phyloP scores from a whole-genome alignment of 2,113 vertebrate genomes.

The Cheilinus undulatus region DNA sequence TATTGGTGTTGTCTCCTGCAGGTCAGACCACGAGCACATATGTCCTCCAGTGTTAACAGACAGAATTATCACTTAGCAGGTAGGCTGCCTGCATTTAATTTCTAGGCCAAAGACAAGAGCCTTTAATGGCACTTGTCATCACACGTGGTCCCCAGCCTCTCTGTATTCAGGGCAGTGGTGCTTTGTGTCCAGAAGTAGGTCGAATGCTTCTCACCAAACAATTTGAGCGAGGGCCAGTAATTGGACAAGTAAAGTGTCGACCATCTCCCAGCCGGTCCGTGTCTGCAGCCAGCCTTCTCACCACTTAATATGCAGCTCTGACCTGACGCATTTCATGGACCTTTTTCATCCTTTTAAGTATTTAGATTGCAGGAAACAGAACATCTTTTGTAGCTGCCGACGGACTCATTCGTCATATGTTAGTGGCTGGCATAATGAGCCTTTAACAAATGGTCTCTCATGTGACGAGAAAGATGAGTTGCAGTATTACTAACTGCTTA shows the following conservation, averaged over 20 bases:
- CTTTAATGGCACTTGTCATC: slow-evolving; percentile 73
- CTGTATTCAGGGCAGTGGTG: slow-evolving; percentile 82
- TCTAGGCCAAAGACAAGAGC: slow-evolving; percentile 67
- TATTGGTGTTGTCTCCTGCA: slow-evolving; percentile 6
- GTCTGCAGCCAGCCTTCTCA: slow-evolving; percentile 54
- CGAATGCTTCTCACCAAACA: slow-evolving; percentile 84
- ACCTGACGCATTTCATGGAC: slow-evolving; percentile 75
- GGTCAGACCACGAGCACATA: background rate
- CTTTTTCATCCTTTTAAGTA: slow-evolving; percentile 72
- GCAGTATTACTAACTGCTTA: background rate
- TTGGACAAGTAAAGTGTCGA: slow-evolving; percentile 79
- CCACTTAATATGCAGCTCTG: slow-evolving; percentile 74
- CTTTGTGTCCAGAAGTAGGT: slow-evolving; percentile 85
- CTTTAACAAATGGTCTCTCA: slow-evolving; percentile 7
- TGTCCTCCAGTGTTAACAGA: background rate
- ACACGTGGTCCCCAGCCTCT: slow-evolving; percentile 74
- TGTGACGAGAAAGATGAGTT: background rate
- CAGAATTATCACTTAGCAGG: slow-evolving; percentile 47
- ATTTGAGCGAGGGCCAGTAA: slow-evolving; percentile 81
- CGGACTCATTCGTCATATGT: slow-evolving; percentile 39
- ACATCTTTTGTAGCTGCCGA: slow-evolving; percentile 56
- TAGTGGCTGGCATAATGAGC: slow-evolving; percentile 1
- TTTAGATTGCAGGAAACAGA: slow-evolving; percentile 66
- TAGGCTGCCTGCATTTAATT: slow-evolving; percentile 57
- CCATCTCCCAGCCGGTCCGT: slow-evolving; percentile 68